Percentiles rank a stretch among this genome's conserved stretches.
Evolutionary conservation across 2,888 invertebrate genomes (phyloP).

Genomic region (Nectonema munidae): DNA sequence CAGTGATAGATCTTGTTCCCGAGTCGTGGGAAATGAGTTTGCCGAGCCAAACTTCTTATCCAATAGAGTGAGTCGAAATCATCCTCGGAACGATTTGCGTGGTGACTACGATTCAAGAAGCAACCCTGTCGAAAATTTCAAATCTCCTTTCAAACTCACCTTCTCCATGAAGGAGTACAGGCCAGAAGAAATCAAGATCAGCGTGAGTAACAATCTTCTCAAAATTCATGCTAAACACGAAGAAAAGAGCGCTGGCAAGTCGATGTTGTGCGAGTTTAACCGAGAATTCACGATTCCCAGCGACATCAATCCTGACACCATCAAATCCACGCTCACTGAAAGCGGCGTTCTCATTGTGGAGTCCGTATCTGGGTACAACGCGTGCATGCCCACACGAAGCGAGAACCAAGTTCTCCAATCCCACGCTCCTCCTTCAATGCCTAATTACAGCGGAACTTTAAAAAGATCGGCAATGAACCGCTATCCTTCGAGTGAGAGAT

Average conservation of each 20-base stretch:
- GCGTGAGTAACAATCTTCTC: not conserved
- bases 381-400: too few relatives aligned
- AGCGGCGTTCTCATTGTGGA: conserved; percentile 20
- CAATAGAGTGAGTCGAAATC: too few relatives aligned
- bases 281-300: conserved; percentile 20
- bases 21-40: too few relatives aligned
- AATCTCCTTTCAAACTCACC: conserved; percentile 8
- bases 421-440: not conserved
- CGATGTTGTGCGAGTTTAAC: conserved; percentile 20
- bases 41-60: too few relatives aligned
- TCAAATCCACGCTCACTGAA: conserved; percentile 19
- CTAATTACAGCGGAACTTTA: not conserved
- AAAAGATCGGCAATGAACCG: not conserved
- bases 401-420: too few relatives aligned
- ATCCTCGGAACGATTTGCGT: too few relatives aligned
- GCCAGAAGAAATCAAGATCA: conserved; percentile 9
- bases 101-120: too few relatives aligned
- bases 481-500: not conserved
- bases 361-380: conserved; percentile 16
- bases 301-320: conserved; percentile 19
- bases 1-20: too few relatives aligned
- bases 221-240: conserved; percentile 20
- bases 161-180: not conserved
- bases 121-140: too few relatives aligned
- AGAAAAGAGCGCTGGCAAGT: conserved; percentile 19